Base-by-base conservation (phyloP, 2,113 vertebrate species). In the Pavo muticus region DNA sequence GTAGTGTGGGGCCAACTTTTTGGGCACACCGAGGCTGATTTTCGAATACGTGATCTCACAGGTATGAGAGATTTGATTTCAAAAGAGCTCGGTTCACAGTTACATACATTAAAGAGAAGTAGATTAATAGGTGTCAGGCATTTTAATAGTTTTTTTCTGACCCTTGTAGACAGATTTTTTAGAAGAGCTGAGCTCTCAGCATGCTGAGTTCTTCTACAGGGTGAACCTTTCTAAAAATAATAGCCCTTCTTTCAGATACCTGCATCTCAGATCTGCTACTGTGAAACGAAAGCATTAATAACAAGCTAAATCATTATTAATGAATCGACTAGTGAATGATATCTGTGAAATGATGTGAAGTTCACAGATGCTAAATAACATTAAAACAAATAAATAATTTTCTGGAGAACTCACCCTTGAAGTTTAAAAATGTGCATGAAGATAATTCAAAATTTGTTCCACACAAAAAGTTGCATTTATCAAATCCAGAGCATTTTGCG, bases 141-240 rank as follows among this genome's bases (percentile, higher is more conserved):
- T 71, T 91, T 95, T 91, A 78, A 78, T 75, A 72, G 80, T 84
- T 93, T 80, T 72, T 90, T 91, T 93, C 69, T 91, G 90, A 94
- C 72, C 88, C 73, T 80, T 88, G 56, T 47, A 83, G 82, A 73
- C 71, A 83, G 67, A 35, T 25, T 84, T 88, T 92, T 91, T 42
- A 68, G 82, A 95, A 84, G 87, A 81, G 37, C 68, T 83, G 64
- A 90, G 85, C 69, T 54, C 45, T 71, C 61, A 88, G 72, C 69
- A 79, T 90, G 85, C 50, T 80, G 82, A 94, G 47, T 56, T 61
- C 57, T 84, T 88, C 50, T 44, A 57, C 29, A 45, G 39, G 30
- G 23, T 59, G 76, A 88, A 82, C 37, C 37, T 44, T 72, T 86
- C 72, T 71, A 30, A 88, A 93, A 95, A 93, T 44, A 45, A 83